Conservation (phyloP, 2,113 vertebrate genomes). For the Corythoichthys haematopterus region DNA sequence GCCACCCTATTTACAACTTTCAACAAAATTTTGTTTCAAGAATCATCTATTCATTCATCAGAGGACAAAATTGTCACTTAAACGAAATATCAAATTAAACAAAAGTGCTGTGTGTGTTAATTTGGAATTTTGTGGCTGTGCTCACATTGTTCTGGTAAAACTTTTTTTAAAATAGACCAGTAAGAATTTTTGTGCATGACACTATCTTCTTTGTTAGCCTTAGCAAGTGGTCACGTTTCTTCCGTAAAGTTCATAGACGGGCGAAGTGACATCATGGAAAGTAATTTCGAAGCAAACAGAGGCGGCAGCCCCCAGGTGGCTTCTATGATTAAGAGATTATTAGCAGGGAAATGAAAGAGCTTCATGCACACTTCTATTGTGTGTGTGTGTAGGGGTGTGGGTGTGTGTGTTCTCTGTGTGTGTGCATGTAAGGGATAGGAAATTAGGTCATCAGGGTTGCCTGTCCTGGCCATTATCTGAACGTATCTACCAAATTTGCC, state of each 20-base stretch:
- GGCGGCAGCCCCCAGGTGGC: slow-evolving; percentile 51
- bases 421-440: slow-evolving; percentile 14
- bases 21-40: no score
- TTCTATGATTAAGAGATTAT: slow-evolving; percentile 61
- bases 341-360: slow-evolving; percentile 62
- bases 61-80: no score
- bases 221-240: neutral
- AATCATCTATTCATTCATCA: no score
- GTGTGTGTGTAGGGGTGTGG: neutral
- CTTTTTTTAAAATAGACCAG: slow-evolving; percentile 2
- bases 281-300: slow-evolving; percentile 42
- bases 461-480: slow-evolving; percentile 24
- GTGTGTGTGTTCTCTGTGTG: neutral
- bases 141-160: neutral
- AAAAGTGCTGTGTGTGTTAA: neutral
- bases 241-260: slow-evolving; percentile 14
- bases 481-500: neutral
- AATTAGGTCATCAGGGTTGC: slow-evolving; percentile 33
- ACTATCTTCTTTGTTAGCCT: neutral
- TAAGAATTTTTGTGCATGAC: neutral
- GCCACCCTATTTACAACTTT: no score
- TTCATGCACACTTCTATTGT: slow-evolving; percentile 9
- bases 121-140: neutral
- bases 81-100: no score
- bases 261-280: slow-evolving; percentile 69